Evolutionary conservation across 2,888 invertebrate species (phyloP), one percentile per base, ranked within the genome.

Genomic region (Lepetodrilus schrolli): DNA sequence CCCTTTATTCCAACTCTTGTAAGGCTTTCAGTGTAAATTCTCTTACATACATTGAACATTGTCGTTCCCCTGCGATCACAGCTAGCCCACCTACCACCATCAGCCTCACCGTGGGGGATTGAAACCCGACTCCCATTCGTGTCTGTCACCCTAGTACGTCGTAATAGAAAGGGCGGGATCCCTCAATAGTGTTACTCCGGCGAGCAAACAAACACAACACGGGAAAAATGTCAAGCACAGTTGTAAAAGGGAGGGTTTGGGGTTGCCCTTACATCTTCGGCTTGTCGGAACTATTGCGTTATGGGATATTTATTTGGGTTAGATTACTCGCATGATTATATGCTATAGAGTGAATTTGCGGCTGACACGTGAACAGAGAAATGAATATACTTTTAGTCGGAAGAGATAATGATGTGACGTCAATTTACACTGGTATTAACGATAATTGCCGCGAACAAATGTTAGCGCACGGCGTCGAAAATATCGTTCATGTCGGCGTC

Each of bases 81-180:
- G n/a, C 1, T 8, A 17, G 43, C 17, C 43, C 17, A 43, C 43
- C 43, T 43, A 8, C 1, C 58, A 26, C 26, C 30, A 30, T 26
- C 30, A 30, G 58, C 10, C n/a, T 34, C 10, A 30, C 7, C 17
- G 26, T 58, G 58, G 58, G 51, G 58, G 58, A 30, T 34, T 23
- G 58, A 17, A 58, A 58, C 58, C 34, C 34, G n/a, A 58, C 58
- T n/a, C 58, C 58, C 23, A 7, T 17, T 30, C 30, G n/a, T 58
- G 58, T 58, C 34, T 58, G 58, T 58, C 58, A 26, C 30, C 26
- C 30, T 30, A 58, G 58, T 34, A 34, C 30, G 26, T 17, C 34
- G 58, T 58, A 30, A 58, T 58, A 58, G 58, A 17, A 23, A 58
- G 58, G 58, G 58, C 58, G 58, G 58, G 34, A 58, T 58, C 58